phyloP scores from a whole-genome alignment of 2,888 invertebrate species.

The Drosophila neotestacea region DNA sequence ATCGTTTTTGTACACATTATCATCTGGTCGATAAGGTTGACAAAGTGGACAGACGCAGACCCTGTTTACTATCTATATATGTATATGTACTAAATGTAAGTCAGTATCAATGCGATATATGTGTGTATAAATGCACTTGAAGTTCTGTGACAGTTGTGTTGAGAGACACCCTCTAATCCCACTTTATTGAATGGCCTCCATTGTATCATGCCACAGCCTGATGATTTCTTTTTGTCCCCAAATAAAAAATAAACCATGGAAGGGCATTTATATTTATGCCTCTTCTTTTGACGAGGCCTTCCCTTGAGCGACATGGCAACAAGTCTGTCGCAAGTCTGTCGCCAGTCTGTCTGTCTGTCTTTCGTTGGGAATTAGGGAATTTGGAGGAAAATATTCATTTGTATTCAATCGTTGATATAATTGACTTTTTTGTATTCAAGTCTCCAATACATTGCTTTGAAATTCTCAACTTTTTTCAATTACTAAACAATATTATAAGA shows the following conservation, averaged over 20 bases:
- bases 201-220: constrained; percentile 39
- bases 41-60: constrained; percentile 28
- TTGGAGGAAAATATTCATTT: constrained; percentile 26
- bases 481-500: neutral
- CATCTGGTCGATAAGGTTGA: constrained; percentile 33
- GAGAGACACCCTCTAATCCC: constrained; percentile 28
- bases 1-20: constrained; percentile 35
- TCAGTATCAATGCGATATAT: constrained; percentile 30
- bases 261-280: constrained; percentile 1
- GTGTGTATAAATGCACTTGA: constrained; percentile 45
- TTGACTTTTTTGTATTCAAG: constrained; percentile 5
- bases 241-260: neutral
- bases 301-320: neutral
- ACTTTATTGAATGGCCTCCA: constrained; percentile 19
- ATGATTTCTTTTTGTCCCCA: constrained; percentile 31
- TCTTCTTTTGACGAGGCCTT: constrained; percentile 9
- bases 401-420: constrained; percentile 33
- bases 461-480: neutral
- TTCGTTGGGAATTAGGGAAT: constrained; percentile 2
- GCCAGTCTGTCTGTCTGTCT: neutral
- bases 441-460: neutral
- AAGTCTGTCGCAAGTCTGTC: neutral
- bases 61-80: neutral
- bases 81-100: constrained; percentile 3
- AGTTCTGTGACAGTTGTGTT: constrained; percentile 30